Evolutionary conservation across 2,797 vertebrate species (phyloP).

Genomic region (Falco rusticolus): DNA sequence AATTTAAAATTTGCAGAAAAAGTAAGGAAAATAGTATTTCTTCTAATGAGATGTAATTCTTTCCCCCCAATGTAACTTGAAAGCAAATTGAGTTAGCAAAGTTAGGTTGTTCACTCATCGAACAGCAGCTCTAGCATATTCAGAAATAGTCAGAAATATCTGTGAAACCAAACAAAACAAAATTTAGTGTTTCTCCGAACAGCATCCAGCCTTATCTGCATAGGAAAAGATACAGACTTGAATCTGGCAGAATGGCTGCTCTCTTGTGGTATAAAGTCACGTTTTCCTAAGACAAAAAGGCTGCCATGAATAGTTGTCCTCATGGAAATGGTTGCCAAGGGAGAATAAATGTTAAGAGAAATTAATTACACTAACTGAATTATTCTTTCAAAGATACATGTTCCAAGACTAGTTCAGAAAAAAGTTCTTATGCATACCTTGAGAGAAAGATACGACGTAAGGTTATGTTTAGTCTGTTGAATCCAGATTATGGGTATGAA

Average conservation of each 20-base stretch:
- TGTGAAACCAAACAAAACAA: background rate
- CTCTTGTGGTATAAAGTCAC: background rate
- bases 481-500: constrained; percentile 35
- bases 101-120: background rate
- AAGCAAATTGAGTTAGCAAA: background rate
- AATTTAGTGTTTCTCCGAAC: background rate
- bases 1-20: background rate
- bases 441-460: background rate
- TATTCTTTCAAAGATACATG: background rate
- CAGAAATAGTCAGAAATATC: background rate
- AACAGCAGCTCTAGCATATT: background rate
- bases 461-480: background rate
- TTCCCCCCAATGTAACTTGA: background rate
- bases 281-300: background rate
- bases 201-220: background rate
- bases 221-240: background rate
- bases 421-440: background rate
- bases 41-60: background rate
- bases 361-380: background rate
- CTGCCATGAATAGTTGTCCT: background rate
- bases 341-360: background rate
- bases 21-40: background rate
- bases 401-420: background rate
- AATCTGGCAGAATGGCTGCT: background rate
- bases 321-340: background rate